phyloP scores from a whole-genome alignment of 2,888 invertebrate genomes.

The Hydrotaea cyrtoneurina region DNA sequence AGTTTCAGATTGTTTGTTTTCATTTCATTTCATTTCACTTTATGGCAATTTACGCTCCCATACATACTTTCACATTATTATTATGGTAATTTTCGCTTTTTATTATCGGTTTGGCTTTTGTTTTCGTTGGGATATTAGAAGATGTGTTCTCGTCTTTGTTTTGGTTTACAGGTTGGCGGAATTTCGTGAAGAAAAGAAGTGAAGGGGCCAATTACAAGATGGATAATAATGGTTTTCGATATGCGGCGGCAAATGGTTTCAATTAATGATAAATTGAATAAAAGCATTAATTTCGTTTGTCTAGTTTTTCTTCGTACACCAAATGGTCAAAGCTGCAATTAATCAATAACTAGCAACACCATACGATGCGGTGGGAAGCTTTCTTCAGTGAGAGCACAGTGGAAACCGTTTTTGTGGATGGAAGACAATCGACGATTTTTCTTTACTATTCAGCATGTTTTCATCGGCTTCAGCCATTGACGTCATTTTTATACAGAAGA shows the following conservation, averaged over 20 bases:
- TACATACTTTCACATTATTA: conserved; percentile 23
- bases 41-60: conserved; percentile 7
- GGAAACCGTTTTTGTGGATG: too few relatives aligned
- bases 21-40: conserved; percentile 25
- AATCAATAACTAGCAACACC: too few relatives aligned
- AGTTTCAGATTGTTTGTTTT: too few relatives aligned
- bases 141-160: not conserved
- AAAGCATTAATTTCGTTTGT: not conserved
- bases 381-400: too few relatives aligned
- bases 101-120: not conserved
- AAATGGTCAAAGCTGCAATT: too few relatives aligned
- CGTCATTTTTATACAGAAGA: too few relatives aligned
- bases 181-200: not conserved
- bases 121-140: conserved; percentile 9
- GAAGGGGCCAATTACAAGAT: conserved; percentile 1
- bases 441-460: too few relatives aligned
- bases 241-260: not conserved
- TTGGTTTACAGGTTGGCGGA: too few relatives aligned
- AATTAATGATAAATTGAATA: not conserved
- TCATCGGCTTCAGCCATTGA: too few relatives aligned
- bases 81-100: conserved; percentile 30
- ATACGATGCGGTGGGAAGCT: too few relatives aligned
- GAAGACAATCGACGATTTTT: too few relatives aligned
- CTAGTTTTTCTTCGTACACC: too few relatives aligned
- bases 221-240: not conserved